phyloP scores from a whole-genome alignment of 2,888 invertebrate genomes.

The Amphipyra berbera region DNA sequence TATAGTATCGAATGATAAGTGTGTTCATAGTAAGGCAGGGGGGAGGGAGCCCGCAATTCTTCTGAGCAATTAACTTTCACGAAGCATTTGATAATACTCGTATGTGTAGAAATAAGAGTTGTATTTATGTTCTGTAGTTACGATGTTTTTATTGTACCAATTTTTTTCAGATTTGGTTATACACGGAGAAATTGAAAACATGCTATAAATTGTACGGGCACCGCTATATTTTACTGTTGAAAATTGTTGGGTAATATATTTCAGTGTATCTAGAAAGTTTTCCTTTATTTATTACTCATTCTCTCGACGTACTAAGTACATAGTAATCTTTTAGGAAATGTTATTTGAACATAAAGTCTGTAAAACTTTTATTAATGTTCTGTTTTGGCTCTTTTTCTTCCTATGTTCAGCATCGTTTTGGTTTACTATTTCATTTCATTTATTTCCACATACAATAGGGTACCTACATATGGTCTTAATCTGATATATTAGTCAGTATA shows the following conservation, averaged over 20 bases:
- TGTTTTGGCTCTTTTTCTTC: not conserved
- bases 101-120: conserved; percentile 58
- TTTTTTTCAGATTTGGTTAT: conserved; percentile 48
- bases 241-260: conserved; percentile 48
- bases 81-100: conserved; percentile 75
- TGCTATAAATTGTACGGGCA: conserved; percentile 42
- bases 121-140: conserved; percentile 63
- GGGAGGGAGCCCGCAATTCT: conserved; percentile 72
- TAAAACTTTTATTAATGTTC: conserved; percentile 10
- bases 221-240: conserved; percentile 37
- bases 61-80: conserved; percentile 77
- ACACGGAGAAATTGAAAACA: conserved; percentile 46
- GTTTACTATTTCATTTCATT: too few relatives aligned
- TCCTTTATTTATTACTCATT: conserved; percentile 46
- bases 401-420: not conserved
- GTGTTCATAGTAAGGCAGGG: conserved; percentile 64
- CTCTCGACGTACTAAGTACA: conserved; percentile 29
- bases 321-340: conserved; percentile 33
- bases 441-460: too few relatives aligned
- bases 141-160: conserved; percentile 55
- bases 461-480: too few relatives aligned
- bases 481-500: too few relatives aligned
- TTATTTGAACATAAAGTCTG: conserved; percentile 7
- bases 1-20: conserved; percentile 66
- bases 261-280: conserved; percentile 43